Percentiles rank a stretch among this genome's conserved stretches.
These are phyloP conservation scores for Eilema depressum DNA, from an alignment of 2,888 invertebrate species.

Conservation along the genomic window DNA sequence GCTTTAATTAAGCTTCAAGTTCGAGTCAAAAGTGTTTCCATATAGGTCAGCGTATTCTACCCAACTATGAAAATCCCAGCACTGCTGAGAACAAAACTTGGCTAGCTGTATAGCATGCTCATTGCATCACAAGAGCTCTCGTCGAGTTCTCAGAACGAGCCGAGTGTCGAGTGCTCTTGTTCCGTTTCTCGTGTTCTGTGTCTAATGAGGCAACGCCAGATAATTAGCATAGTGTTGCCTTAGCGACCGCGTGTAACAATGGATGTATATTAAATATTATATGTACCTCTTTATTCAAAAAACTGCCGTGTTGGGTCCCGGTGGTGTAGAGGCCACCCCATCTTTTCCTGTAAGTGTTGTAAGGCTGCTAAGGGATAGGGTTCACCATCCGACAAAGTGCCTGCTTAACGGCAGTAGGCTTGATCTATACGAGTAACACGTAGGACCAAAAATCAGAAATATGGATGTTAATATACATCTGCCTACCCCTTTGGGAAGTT, in stretches of 20 bases:
- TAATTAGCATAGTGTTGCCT: not conserved
- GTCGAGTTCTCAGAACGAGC: not conserved
- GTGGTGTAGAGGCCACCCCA: too few species aligned
- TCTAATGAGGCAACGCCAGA: not conserved
- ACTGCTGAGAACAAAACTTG: not conserved
- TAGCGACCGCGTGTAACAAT: not conserved
- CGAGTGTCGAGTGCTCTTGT: not conserved
- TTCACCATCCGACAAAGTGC: too few species aligned
- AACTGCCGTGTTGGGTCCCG: too few species aligned
- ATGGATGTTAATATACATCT: too few species aligned
- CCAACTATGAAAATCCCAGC: not conserved
- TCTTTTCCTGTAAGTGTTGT: too few species aligned
- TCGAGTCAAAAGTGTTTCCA: not conserved
- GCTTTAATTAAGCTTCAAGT: not conserved
- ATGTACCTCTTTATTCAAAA: too few species aligned
- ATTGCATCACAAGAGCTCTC: not conserved
- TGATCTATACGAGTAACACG: too few species aligned
- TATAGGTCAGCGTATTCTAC: not conserved
- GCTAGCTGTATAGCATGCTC: not conserved
- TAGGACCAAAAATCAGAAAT: too few species aligned
- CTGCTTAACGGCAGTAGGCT: too few species aligned
- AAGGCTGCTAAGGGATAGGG: too few species aligned
- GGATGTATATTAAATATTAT: not conserved
- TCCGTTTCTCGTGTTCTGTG: conserved; percentile 1
- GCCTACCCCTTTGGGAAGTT: too few species aligned